Base-by-base conservation (phyloP, 2,888 invertebrate species). In the Vesta saturnalis region DNA sequence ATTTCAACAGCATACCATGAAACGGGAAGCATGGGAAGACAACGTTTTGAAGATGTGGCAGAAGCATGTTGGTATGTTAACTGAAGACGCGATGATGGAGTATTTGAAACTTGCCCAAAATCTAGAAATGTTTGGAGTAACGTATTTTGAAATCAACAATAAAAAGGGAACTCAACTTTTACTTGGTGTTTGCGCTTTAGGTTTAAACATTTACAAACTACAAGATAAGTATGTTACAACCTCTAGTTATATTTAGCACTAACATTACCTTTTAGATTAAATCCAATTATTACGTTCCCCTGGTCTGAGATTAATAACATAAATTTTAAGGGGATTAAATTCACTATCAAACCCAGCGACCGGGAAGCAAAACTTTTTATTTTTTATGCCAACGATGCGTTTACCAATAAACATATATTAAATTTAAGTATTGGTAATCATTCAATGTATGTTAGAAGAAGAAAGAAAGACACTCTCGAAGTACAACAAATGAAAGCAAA, bases 401-500 rank as follows among this genome's bases (percentile, higher is more conserved):
- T 96, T 84, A 96, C 96, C 82, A 99, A 99, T 88, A 99, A 99
- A 86, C 91, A 97, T 77, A 99, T 99, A 83, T 87, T 99, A 76
- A 97, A 97, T 73, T 89, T 99, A 72, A 99, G 99, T 83, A 98
- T 99, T 95, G 99, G 99, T 77, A 99, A 99, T 87, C 99, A 99
- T 87, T 97, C 98, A 85, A 87, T 99, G 77, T 99, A 99, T 86
- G 97, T 99, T 94, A 91, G 97, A 71, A 89, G 99, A 75, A 92
- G 99, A 82, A 98, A 99, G 86, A 97, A 98, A 19, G 99, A 99
- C 85, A 96, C 97, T 75, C 97, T 99, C 80, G 99, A 99, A 87
- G 96, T 99, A 69, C 96, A 97, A 85, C 98, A 98, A 86, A 98
- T 99, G 99, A 99, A 98, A 88, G 97, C 97, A 76, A 98, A 98